These are phyloP conservation scores for Chiroxiphia lanceolata DNA, from an alignment of 2,797 vertebrate species.

Conservation along the genomic window DNA sequence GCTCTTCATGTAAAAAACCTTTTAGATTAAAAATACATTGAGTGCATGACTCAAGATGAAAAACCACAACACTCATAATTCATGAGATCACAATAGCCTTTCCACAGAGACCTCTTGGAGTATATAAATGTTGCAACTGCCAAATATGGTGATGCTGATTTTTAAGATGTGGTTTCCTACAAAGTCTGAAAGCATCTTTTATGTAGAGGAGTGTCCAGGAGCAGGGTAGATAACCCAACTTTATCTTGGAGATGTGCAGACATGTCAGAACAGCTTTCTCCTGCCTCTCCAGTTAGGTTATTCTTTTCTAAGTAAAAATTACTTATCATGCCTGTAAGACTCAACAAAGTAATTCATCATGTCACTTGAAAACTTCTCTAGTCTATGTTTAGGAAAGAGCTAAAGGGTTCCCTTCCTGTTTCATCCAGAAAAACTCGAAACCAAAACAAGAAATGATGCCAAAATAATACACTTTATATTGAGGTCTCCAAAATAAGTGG, in stretches of 20 bases:
- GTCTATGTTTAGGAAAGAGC: neutral
- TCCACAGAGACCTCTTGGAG: neutral
- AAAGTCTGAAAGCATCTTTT: neutral
- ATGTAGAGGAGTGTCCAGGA: neutral
- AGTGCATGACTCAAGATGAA: neutral
- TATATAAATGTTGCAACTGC: neutral
- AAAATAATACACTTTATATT: neutral
- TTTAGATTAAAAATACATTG: neutral
- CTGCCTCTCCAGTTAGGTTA: neutral
- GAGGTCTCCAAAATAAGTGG: neutral
- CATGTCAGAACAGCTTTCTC: neutral
- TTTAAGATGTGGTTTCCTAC: neutral
- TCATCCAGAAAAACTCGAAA: neutral
- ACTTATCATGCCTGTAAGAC: neutral
- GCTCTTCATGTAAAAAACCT: neutral
- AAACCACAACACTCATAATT: neutral
- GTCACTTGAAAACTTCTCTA: slow-evolving; percentile 8
- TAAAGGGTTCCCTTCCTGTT: neutral
- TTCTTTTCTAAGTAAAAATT: slow-evolving; percentile 10
- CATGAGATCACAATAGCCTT: neutral
- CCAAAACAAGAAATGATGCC: neutral
- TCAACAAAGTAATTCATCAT: slow-evolving; percentile 2
- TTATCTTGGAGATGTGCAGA: neutral
- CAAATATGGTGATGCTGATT: neutral
- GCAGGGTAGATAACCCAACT: neutral